Evolutionary conservation across 2,888 invertebrate genomes (phyloP).

Genomic region (Xylota sylvarum): DNA sequence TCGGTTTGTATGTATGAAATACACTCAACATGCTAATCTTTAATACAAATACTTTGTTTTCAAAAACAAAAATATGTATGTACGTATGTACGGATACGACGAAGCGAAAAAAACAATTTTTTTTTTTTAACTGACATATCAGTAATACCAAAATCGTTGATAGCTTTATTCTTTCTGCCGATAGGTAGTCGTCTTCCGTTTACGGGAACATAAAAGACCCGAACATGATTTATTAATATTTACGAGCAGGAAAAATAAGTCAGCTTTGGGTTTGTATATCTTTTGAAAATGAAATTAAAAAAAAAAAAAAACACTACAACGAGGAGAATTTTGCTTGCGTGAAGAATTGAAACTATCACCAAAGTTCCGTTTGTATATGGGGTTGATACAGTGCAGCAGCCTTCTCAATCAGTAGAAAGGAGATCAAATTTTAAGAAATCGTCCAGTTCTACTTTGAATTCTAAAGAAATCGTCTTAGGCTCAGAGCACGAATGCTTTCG

Average conservation of each 20-base stretch:
- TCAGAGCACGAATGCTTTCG: too few relatives aligned
- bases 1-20: slow-evolving; percentile 25
- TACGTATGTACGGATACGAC: too few relatives aligned
- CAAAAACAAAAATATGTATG: slow-evolving; percentile 22
- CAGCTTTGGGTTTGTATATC: background rate
- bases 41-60: slow-evolving; percentile 22
- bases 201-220: background rate
- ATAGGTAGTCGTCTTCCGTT: slow-evolving; percentile 1
- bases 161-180: slow-evolving; percentile 1
- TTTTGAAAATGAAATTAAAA: too few relatives aligned
- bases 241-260: background rate
- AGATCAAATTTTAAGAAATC: too few relatives aligned
- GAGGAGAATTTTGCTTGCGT: too few relatives aligned
- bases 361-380: too few relatives aligned
- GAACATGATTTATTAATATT: slow-evolving; percentile 8
- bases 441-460: too few relatives aligned
- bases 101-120: background rate
- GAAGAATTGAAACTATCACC: too few relatives aligned
- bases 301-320: background rate
- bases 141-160: slow-evolving; percentile 3
- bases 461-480: too few relatives aligned
- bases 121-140: slow-evolving; percentile 4
- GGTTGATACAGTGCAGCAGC: too few relatives aligned
- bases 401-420: too few relatives aligned
- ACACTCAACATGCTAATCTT: slow-evolving; percentile 33